phyloP scores from a whole-genome alignment of 2,113 vertebrate genomes.

The Guaruba guarouba region DNA sequence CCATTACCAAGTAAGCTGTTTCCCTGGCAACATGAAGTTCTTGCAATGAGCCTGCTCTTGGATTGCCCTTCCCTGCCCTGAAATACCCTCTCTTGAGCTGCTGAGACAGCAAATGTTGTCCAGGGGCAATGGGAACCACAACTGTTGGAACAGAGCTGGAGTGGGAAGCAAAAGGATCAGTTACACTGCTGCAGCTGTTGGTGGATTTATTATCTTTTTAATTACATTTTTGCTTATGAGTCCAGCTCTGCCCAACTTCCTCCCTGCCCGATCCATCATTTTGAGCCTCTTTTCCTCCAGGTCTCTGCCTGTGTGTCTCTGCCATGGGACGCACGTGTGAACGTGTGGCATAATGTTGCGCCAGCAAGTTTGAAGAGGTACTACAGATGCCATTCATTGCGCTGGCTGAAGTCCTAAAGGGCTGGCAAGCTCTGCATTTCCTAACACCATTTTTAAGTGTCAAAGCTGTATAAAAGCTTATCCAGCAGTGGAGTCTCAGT shows the following conservation, averaged over 20 bases:
- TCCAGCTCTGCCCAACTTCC: not conserved
- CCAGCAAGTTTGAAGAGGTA: not conserved
- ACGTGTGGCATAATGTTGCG: not conserved
- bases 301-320: not conserved
- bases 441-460: slow-evolving; percentile 18
- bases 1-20: not conserved
- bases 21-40: slow-evolving; percentile 1
- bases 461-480: slow-evolving; percentile 3
- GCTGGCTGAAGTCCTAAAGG: slow-evolving; percentile 20
- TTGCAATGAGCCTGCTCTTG: not conserved
- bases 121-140: not conserved
- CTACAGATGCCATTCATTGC: not conserved
- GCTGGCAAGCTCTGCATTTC: slow-evolving; percentile 35
- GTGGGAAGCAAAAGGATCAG: not conserved
- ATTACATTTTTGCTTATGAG: not conserved
- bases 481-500: not conserved
- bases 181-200: not conserved
- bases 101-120: not conserved
- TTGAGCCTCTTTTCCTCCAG: not conserved
- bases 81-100: not conserved
- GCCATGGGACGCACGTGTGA: not conserved
- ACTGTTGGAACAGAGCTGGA: not conserved
- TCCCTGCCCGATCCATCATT: not conserved
- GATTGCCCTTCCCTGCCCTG: not conserved
- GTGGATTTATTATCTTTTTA: not conserved